Base-by-base conservation (phyloP, 2,888 invertebrate species). In the Drosophila fungiperda region DNA sequence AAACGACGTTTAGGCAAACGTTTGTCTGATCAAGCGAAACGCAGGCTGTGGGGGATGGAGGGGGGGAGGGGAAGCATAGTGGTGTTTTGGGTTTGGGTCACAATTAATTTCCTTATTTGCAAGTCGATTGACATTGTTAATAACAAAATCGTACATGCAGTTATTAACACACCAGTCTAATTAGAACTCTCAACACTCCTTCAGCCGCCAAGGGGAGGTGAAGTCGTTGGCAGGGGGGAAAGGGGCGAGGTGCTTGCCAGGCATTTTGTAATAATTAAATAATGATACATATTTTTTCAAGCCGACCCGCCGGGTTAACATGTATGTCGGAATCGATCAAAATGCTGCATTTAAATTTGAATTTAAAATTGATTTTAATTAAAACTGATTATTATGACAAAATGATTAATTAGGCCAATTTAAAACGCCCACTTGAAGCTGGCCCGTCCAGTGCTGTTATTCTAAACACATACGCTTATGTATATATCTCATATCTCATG, bases 391-490 rank as follows among this genome's bases (percentile, higher is more conserved):
- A 82, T 87, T 69, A 90, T 77, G 82, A 81, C 82, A 83, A 89
- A 89, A 78, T 89, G 89, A 89, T 90, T 83, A 87, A 89, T 89
- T 89, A 78, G 78, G 80, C 55, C 89, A 83, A 90, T 89, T 84
- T 49, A 63, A 68, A 55, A 83, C 87, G 90, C 90, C 86, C 82
- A 87, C 87, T 77, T 73, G 76, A 70, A 23, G 29, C 57, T 26
- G 50, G 68, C 73, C 59, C 3, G 50, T 42, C n/a, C n/a, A 23
- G 8, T 15, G 26, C 4, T 23, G 45, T 8, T 8, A 8, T 26
- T 45, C 38, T 29, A 32, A 20, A 23, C 55, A n/a, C 58, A 52
- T 40, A 38, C 6, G 45, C 5, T 5, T 26, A 26, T 26, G 26
- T 26, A 29, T 29, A 6, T 29, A 29, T 6, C 5, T 29, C 29